A percentile compares a stretch with the other conserved stretches of the same genome.
phyloP scores from a whole-genome alignment of 2,797 vertebrate genomes.

The Anguilla obscura region DNA sequence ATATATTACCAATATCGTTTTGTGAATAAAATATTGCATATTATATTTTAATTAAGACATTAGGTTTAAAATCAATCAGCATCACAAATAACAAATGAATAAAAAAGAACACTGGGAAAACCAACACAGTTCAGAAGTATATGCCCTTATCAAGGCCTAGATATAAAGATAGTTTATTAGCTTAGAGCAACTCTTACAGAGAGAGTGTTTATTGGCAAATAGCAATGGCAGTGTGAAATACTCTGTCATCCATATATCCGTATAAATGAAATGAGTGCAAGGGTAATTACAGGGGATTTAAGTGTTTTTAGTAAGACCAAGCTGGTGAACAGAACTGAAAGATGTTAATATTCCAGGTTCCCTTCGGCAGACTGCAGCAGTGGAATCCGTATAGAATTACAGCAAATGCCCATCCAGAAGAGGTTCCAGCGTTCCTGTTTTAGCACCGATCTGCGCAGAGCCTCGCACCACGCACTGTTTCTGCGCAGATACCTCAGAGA shows the following conservation, averaged over 20 bases:
- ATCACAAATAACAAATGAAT: slow-evolving; percentile 22
- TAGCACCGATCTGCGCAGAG: neutral
- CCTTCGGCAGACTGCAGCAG: neutral
- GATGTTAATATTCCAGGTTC: neutral
- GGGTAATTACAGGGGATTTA: neutral
- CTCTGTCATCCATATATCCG: slow-evolving; percentile 2
- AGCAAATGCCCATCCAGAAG: neutral
- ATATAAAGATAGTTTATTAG: neutral
- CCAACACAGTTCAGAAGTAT: neutral
- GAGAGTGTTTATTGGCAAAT: neutral
- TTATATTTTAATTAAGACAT: slow-evolving; percentile 31
- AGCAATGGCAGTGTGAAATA: slow-evolving; percentile 9
- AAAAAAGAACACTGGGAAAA: slow-evolving; percentile 9
- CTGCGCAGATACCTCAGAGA: neutral
- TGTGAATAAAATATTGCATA: slow-evolving; percentile 30
- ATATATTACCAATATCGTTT: slow-evolving; percentile 21
- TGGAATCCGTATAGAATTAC: neutral
- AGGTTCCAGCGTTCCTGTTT: neutral
- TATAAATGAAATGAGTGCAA: neutral
- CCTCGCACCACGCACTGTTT: neutral
- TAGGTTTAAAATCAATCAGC: slow-evolving; percentile 21
- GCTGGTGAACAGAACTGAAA: neutral
- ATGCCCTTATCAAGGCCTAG: neutral
- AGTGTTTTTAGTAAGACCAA: neutral
- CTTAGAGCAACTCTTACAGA: neutral